These are phyloP conservation scores for Drosophila macrospina DNA, from an alignment of 2,888 invertebrate genomes.

Conservation along the genomic window DNA sequence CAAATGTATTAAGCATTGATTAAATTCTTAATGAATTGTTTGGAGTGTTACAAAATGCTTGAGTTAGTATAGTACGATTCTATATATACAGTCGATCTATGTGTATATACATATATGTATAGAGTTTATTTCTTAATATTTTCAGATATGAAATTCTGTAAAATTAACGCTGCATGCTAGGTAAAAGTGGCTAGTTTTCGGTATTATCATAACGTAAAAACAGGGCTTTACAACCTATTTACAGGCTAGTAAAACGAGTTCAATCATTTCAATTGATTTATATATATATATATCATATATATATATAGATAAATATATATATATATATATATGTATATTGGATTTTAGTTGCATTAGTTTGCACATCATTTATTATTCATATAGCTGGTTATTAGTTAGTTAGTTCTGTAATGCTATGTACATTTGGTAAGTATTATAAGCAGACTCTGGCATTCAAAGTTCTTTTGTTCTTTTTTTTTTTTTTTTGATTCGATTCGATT, in stretches of 20 bases:
- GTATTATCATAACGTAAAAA: slow-evolving; percentile 77
- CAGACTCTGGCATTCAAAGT: slow-evolving; percentile 8
- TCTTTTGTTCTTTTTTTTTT: neutral
- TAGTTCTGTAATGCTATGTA: slow-evolving; percentile 42
- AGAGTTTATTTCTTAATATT: slow-evolving; percentile 45
- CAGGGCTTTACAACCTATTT: slow-evolving; percentile 86
- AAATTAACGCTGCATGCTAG: slow-evolving; percentile 82
- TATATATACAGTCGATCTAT: neutral
- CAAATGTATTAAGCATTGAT: neutral
- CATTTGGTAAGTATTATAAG: slow-evolving; percentile 25
- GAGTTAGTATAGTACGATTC: neutral
- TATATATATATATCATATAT: slow-evolving; percentile 19
- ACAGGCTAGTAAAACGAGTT: slow-evolving; percentile 86
- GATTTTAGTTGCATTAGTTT: slow-evolving; percentile 37
- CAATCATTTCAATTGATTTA: slow-evolving; percentile 64
- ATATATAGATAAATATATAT: slow-evolving; percentile 19
- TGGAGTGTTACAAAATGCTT: neutral
- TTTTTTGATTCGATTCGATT: too few species aligned
- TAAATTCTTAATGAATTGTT: neutral
- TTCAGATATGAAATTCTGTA: slow-evolving; percentile 85
- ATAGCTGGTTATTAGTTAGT: slow-evolving; percentile 19
- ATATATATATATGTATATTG: slow-evolving; percentile 22
- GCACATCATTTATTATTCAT: slow-evolving; percentile 43
- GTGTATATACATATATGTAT: neutral
- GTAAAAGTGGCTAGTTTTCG: slow-evolving; percentile 53